A percentile compares a stretch with the other conserved stretches of the same genome.
Conservation (phyloP, 2,888 invertebrate genomes). For the Eilema caniola region DNA sequence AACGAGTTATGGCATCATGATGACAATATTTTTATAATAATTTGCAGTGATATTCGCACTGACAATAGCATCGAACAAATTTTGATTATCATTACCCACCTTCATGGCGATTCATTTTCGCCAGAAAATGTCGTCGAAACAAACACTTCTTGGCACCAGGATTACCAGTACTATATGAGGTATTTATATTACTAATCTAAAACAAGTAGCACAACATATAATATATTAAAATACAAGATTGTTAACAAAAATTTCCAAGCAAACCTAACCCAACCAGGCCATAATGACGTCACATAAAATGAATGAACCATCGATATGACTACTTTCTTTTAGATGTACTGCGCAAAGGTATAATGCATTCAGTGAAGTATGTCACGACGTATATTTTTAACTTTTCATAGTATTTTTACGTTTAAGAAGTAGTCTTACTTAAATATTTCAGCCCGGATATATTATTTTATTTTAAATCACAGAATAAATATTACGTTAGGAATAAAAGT, state of each 20-base stretch:
- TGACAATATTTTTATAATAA: conserved; percentile 60
- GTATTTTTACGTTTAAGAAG: neutral
- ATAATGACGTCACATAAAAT: conserved; percentile 88
- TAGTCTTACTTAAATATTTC: too few relatives aligned
- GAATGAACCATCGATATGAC: conserved; percentile 47
- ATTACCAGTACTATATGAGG: conserved; percentile 81
- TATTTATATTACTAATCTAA: conserved; percentile 85
- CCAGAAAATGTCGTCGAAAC: conserved; percentile 81
- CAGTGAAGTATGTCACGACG: conserved; percentile 40
- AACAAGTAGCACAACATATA: conserved; percentile 87
- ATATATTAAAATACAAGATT: conserved; percentile 88
- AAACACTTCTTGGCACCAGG: conserved; percentile 82
- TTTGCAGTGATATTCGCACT: conserved; percentile 74
- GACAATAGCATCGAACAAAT: conserved; percentile 85
- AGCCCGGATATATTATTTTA: neutral
- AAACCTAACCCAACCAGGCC: conserved; percentile 91
- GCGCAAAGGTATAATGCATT: conserved; percentile 36
- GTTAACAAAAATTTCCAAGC: conserved; percentile 89
- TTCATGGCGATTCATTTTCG: conserved; percentile 97
- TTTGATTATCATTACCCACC: conserved; percentile 91
- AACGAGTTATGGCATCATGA: conserved; percentile 47
- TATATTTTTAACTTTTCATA: conserved; percentile 1
- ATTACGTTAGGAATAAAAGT: neutral
- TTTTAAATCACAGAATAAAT: neutral
- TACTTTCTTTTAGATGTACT: conserved; percentile 39